Percentiles rank a stretch among this genome's conserved stretches.
phyloP scores from a whole-genome alignment of 1,140 invertebrate genomes.

The Samia ricini region DNA sequence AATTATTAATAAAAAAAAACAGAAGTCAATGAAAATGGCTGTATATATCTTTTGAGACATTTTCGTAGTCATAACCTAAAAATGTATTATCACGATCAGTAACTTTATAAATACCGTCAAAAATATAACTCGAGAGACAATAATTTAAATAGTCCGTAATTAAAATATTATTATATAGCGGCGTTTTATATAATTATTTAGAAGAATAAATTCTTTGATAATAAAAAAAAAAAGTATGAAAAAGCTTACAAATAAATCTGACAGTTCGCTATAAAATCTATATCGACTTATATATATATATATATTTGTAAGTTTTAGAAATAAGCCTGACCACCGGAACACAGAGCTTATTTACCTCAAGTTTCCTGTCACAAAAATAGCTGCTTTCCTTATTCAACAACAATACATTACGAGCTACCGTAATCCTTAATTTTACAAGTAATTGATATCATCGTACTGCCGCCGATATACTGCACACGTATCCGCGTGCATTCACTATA shows the following conservation, averaged over 20 bases:
- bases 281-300: not conserved
- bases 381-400: slow-evolving; percentile 59
- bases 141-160: no score
- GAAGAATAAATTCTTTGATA: not conserved
- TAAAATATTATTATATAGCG: no score
- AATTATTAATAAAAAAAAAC: no score
- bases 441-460: slow-evolving; percentile 72
- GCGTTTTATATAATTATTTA: no score
- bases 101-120: no score
- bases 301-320: slow-evolving; percentile 1
- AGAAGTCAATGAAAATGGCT: no score
- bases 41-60: no score
- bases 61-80: no score
- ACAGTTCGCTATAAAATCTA: not conserved
- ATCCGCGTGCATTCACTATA: slow-evolving; percentile 1
- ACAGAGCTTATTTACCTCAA: slow-evolving; percentile 54
- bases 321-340: slow-evolving; percentile 58
- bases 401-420: slow-evolving; percentile 43
- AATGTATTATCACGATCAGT: no score
- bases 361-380: slow-evolving; percentile 72
- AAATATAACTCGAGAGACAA: no score
- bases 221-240: not conserved
- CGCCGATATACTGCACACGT: slow-evolving; percentile 44
- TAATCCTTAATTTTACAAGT: slow-evolving; percentile 49
- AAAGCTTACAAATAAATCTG: not conserved